These are phyloP conservation scores for Polypedilum pembai DNA, from an alignment of 1,140 invertebrate species.

Conservation along the genomic window DNA sequence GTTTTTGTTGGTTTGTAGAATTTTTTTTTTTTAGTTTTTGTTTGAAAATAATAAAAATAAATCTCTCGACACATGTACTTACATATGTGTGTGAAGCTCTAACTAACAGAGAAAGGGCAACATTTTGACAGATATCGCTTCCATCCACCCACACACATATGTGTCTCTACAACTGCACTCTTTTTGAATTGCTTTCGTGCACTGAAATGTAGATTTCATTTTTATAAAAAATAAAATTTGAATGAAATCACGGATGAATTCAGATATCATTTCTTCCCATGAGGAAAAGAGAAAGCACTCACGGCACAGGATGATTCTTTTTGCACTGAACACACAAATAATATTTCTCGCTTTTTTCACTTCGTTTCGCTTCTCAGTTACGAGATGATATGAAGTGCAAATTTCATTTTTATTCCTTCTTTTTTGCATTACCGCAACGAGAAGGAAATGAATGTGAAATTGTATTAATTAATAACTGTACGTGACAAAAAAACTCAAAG, in stretches of 20 bases:
- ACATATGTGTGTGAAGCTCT: too few relatives aligned
- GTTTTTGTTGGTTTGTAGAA: too few relatives aligned
- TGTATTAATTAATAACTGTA: background rate
- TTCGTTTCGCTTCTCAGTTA: background rate
- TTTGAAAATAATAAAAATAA: too few relatives aligned
- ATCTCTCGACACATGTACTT: too few relatives aligned
- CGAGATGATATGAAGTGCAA: background rate
- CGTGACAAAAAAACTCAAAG: background rate
- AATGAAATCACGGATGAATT: conserved; percentile 6
- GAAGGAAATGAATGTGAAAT: background rate
- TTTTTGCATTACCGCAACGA: background rate
- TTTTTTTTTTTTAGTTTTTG: too few relatives aligned
- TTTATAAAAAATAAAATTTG: background rate
- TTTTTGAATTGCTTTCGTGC: background rate
- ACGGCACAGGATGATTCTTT: background rate
- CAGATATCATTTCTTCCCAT: background rate
- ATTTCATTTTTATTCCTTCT: background rate
- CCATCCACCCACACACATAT: background rate
- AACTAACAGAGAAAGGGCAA: background rate
- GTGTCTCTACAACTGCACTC: background rate
- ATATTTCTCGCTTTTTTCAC: background rate
- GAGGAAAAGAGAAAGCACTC: background rate
- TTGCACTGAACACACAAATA: background rate
- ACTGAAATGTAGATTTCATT: background rate
- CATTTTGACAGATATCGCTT: conserved; percentile 11